phyloP scores from a whole-genome alignment of 2,888 invertebrate genomes.

The Rhagonycha fulva region DNA sequence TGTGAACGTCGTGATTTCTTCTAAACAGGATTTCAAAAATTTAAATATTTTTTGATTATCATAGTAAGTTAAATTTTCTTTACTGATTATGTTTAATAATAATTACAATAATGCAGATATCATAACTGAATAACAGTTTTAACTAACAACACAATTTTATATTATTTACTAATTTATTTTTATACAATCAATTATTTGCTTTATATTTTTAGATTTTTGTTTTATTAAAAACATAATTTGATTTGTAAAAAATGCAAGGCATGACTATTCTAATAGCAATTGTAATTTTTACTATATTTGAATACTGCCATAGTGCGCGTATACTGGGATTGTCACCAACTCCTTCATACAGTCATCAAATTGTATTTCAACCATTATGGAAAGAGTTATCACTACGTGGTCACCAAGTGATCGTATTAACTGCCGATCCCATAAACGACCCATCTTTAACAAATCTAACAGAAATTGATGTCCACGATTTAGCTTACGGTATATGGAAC shows the following conservation, averaged over 20 bases:
- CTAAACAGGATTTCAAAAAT: not conserved
- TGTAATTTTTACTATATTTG: not conserved
- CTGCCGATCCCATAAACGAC: not conserved
- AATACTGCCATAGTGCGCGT: not conserved
- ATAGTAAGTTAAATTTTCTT: not conserved
- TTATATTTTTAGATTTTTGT: not conserved
- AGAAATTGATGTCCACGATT: not conserved
- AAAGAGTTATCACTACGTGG: not conserved
- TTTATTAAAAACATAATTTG: not conserved
- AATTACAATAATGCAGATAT: too few relatives aligned
- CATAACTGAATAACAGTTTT: too few relatives aligned
- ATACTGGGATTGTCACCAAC: not conserved
- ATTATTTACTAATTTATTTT: too few relatives aligned
- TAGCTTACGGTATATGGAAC: not conserved
- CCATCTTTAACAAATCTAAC: not conserved
- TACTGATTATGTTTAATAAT: too few relatives aligned
- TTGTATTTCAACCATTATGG: not conserved
- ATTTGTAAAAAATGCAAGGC: not conserved
- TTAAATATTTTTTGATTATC: not conserved
- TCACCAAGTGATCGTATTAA: not conserved
- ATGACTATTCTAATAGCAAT: not conserved
- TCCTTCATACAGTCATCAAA: not conserved
- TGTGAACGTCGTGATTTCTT: not conserved
- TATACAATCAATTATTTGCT: not conserved
- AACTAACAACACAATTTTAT: too few relatives aligned